Evolutionary conservation across 2,113 vertebrate species (phyloP).

Genomic region (Apteryx owenii): DNA sequence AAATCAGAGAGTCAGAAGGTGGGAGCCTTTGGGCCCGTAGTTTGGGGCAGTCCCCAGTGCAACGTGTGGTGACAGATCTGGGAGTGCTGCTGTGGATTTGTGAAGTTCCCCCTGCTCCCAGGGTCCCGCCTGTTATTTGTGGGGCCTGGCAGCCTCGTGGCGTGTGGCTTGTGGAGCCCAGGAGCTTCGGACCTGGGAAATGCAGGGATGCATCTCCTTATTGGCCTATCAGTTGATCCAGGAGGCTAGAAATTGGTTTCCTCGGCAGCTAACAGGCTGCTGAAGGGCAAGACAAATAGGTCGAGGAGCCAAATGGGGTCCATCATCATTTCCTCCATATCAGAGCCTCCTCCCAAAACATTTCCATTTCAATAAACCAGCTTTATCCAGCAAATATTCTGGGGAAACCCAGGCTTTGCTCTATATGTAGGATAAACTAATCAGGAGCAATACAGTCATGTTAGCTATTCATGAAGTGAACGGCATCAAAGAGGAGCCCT

Average conservation of each 20-base stretch:
- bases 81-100: no score
- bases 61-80: no score
- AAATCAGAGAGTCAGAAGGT: no score
- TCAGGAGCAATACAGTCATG: neutral
- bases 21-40: no score
- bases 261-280: neutral
- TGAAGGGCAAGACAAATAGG: neutral
- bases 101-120: neutral
- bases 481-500: neutral
- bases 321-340: neutral
- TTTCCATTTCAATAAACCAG: neutral
- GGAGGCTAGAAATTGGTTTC: neutral
- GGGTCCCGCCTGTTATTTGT: neutral
- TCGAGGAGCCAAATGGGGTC: neutral
- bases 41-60: no score
- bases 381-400: neutral
- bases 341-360: neutral
- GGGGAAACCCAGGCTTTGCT: neutral
- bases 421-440: neutral
- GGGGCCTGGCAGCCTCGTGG: neutral
- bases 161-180: no score
- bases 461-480: neutral
- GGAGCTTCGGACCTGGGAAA: neutral
- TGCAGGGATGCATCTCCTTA: neutral
- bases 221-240: neutral